A percentile compares a stretch with the other conserved stretches of the same genome.
These are phyloP conservation scores for Melieria omissa DNA, from an alignment of 2,888 invertebrate genomes.

Conservation along the genomic window DNA sequence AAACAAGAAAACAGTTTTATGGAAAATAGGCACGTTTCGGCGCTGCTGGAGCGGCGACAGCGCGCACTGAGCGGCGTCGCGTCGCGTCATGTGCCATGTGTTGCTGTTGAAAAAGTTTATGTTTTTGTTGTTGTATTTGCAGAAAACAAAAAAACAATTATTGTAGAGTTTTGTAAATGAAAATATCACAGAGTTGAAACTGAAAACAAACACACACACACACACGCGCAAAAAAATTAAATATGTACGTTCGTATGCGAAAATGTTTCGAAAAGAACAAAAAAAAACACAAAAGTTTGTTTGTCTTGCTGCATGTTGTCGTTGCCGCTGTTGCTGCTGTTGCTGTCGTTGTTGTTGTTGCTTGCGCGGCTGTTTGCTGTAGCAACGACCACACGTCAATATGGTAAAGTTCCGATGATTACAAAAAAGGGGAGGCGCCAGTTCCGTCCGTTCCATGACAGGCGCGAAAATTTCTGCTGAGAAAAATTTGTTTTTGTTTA, in stretches of 20 bases:
- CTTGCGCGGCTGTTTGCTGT: neutral
- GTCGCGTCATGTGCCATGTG: too few species aligned
- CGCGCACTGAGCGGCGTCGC: neutral
- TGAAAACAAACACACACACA: too few species aligned
- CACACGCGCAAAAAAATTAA: conserved; percentile 5
- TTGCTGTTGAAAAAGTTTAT: too few species aligned
- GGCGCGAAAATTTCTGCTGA: neutral
- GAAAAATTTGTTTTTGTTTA: neutral
- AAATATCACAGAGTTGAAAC: too few species aligned
- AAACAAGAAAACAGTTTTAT: neutral
- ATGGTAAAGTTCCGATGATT: neutral
- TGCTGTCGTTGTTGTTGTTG: conserved; percentile 8
- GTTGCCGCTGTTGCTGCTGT: conserved; percentile 14
- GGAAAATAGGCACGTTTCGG: neutral
- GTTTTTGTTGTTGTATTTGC: too few species aligned
- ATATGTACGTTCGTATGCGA: conserved; percentile 2
- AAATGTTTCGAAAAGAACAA: conserved; percentile 24
- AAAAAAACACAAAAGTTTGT: conserved; percentile 3
- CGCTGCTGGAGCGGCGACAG: neutral
- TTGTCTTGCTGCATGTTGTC: conserved; percentile 18
- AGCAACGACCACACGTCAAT: conserved; percentile 1
- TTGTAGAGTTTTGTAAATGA: too few species aligned
- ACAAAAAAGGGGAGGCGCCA: too few species aligned
- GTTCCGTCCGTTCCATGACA: too few species aligned
- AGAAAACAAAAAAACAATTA: too few species aligned